phyloP scores from a whole-genome alignment of 2,113 vertebrate species.

The Brachyistius frenatus region DNA sequence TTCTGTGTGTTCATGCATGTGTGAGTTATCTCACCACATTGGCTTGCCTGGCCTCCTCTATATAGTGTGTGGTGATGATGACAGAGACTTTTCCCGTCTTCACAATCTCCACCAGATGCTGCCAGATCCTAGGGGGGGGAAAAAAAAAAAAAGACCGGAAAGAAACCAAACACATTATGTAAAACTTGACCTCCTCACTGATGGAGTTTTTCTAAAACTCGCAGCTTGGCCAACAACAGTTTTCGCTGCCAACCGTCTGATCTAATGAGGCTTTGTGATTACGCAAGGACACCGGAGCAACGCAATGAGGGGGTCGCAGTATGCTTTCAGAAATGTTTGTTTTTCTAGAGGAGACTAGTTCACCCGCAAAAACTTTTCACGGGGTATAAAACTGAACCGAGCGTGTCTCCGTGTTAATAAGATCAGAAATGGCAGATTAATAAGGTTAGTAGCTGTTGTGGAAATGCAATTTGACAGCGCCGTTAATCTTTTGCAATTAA shows the following conservation, averaged over 20 bases:
- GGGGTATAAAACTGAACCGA: too few species aligned
- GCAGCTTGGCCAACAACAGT: background rate
- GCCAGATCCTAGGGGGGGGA: slow-evolving; percentile 81
- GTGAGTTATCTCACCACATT: slow-evolving; percentile 78
- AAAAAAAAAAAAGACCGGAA: too few species aligned
- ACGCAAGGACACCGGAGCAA: slow-evolving; percentile 25
- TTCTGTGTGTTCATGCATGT: background rate
- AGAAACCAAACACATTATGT: slow-evolving; percentile 23
- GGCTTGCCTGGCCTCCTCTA: slow-evolving; percentile 87
- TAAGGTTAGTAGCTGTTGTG: too few species aligned
- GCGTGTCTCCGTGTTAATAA: too few species aligned
- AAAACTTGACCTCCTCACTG: slow-evolving; percentile 12
- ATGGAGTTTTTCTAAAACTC: slow-evolving; percentile 28
- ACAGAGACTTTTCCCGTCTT: slow-evolving; percentile 84
- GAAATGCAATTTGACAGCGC: too few species aligned
- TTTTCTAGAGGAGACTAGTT: background rate
- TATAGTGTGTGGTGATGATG: slow-evolving; percentile 88
- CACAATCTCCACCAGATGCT: slow-evolving; percentile 87
- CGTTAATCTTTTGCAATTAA: too few species aligned
- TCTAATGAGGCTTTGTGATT: slow-evolving; percentile 41
- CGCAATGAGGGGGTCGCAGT: background rate
- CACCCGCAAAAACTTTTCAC: too few species aligned
- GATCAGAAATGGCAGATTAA: too few species aligned
- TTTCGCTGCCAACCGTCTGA: slow-evolving; percentile 24
- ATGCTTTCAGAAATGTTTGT: slow-evolving; percentile 6